A percentile compares a stretch with the other conserved stretches of the same genome.
Evolutionary conservation across 2,888 invertebrate species (phyloP).

Genomic region (Keiferia lycopersicella): DNA sequence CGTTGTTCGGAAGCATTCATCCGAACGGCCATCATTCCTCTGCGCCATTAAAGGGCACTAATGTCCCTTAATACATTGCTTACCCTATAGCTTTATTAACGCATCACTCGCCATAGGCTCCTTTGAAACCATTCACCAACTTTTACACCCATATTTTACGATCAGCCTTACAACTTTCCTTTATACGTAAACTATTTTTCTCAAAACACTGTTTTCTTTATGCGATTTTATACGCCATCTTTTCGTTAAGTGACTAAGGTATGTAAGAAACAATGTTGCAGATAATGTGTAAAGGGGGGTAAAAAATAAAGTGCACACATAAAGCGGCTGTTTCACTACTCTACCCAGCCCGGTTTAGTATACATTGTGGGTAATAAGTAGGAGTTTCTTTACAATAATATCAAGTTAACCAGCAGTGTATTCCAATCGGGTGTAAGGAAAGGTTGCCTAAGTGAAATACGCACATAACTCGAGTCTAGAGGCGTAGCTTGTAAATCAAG

Average conservation of each 20-base stretch:
- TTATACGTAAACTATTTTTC: slow-evolving; percentile 75
- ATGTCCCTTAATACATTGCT: slow-evolving; percentile 72
- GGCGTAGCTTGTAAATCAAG: slow-evolving; percentile 74
- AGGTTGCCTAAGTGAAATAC: no score
- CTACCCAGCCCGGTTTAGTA: no score
- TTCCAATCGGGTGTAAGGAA: no score
- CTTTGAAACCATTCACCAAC: slow-evolving; percentile 70
- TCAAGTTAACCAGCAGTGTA: no score
- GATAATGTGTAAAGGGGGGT: slow-evolving; percentile 60
- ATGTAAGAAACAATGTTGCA: slow-evolving; percentile 70
- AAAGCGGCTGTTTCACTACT: no score
- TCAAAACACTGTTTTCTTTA: slow-evolving; percentile 80
- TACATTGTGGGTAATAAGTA: no score
- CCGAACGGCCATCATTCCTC: slow-evolving; percentile 51
- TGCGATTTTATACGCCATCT: slow-evolving; percentile 76
- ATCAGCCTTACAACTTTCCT: slow-evolving; percentile 73
- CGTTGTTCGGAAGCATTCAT: slow-evolving; percentile 29
- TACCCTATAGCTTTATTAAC: slow-evolving; percentile 80
- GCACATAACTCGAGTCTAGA: slow-evolving; percentile 52
- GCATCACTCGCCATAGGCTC: slow-evolving; percentile 75
- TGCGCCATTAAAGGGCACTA: slow-evolving; percentile 71
- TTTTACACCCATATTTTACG: slow-evolving; percentile 74
- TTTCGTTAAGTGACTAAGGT: slow-evolving; percentile 72
- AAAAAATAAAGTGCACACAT: slow-evolving; percentile 67
- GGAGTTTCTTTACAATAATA: no score